A percentile compares a stretch with the other conserved stretches of the same genome.
phyloP scores from a whole-genome alignment of 2,113 vertebrate genomes.

The Dicrurus megarhynchus region DNA sequence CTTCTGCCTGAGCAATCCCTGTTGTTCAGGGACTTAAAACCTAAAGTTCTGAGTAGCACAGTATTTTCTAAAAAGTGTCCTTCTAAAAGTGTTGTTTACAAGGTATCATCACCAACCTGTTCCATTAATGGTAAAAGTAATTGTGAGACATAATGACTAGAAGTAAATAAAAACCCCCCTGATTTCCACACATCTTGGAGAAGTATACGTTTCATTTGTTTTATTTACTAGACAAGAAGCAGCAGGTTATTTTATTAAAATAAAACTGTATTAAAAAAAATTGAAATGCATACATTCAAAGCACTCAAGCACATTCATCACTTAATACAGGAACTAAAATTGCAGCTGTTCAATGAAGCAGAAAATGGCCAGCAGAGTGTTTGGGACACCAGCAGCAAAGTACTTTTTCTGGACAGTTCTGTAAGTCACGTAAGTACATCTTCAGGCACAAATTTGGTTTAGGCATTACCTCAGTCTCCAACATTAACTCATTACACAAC shows the following conservation, averaged over 20 bases:
- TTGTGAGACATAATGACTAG: neutral
- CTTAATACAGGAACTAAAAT: neutral
- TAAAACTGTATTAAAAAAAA: neutral
- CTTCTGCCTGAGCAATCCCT: neutral
- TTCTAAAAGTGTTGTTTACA: neutral
- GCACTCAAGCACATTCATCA: neutral
- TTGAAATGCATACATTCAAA: slow-evolving; percentile 1
- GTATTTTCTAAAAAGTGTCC: neutral
- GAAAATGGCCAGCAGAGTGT: neutral
- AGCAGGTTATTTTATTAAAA: slow-evolving; percentile 30
- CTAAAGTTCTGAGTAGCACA: neutral
- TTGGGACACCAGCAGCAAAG: neutral
- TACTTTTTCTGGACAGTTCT: neutral
- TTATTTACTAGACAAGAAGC: slow-evolving; percentile 54
- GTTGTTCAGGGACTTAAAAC: neutral
- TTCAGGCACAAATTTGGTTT: neutral
- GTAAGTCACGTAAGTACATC: neutral
- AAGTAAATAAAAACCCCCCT: neutral
- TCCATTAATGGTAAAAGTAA: neutral
- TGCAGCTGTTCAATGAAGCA: neutral
- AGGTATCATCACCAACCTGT: neutral
- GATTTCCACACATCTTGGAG: neutral
- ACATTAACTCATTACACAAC: neutral
- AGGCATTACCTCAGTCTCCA: neutral
- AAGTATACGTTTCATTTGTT: neutral